These are phyloP conservation scores for Austrolebias charrua DNA, from an alignment of 2,797 vertebrate genomes.

Conservation along the genomic window DNA sequence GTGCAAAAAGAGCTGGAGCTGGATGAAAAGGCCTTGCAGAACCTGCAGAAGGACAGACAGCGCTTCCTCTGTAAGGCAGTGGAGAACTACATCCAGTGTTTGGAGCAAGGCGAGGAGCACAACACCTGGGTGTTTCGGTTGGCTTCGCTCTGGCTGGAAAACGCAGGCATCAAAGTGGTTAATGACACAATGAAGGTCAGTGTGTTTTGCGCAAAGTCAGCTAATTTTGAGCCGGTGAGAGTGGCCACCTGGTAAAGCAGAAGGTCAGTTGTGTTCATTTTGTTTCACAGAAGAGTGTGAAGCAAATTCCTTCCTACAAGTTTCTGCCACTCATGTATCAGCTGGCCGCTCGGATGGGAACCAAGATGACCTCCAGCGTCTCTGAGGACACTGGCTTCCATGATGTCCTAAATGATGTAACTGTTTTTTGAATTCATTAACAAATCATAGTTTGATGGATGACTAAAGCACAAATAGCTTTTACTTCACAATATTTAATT, in stretches of 20 bases:
- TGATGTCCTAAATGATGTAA: slow-evolving; percentile 87
- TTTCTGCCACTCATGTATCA: slow-evolving; percentile 99
- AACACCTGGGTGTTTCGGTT: slow-evolving; percentile 96
- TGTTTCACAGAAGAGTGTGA: slow-evolving; percentile 79
- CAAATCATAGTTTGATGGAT: background rate
- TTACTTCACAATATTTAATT: no score
- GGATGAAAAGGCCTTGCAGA: slow-evolving; percentile 87
- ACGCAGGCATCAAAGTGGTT: slow-evolving; percentile 82
- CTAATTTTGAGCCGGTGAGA: background rate
- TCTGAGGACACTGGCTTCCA: slow-evolving; percentile 87
- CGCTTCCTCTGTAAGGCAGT: slow-evolving; percentile 93
- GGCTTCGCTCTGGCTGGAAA: slow-evolving; percentile 96
- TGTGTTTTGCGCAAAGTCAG: background rate
- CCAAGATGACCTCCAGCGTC: slow-evolving; percentile 79
- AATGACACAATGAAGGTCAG: slow-evolving; percentile 88
- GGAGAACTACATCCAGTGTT: slow-evolving; percentile 94
- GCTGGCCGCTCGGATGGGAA: slow-evolving; percentile 96
- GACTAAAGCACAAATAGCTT: no score
- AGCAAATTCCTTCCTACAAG: slow-evolving; percentile 92
- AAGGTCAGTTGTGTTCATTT: background rate
- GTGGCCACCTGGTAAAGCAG: background rate
- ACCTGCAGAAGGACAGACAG: slow-evolving; percentile 84
- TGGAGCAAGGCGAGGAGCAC: slow-evolving; percentile 90
- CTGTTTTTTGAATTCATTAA: no score
- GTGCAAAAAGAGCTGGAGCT: slow-evolving; percentile 88